Base-by-base conservation (phyloP, 64 coral and sea anemone species). In the Cladopsammia gracilis region DNA sequence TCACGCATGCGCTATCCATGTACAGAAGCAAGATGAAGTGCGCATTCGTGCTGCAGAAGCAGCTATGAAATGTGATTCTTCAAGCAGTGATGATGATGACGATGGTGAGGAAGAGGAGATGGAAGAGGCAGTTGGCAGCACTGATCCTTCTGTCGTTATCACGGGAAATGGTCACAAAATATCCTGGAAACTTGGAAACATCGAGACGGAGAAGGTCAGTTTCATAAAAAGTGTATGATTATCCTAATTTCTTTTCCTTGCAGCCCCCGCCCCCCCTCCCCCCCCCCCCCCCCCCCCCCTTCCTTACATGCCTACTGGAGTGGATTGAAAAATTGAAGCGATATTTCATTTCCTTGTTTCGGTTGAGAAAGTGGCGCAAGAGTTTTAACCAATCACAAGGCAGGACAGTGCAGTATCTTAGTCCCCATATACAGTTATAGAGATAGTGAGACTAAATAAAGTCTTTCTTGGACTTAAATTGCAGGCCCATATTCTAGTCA, bases 1-100 rank as follows among this genome's bases (percentile, higher is more conserved):
- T 10, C 12, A 86, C 45, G 56, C 46, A 16, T 93, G 91, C 75
- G 54, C 50, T 0, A 87, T 93, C 12, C 43, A 84, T 48, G 80
- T 68, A 44, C 26, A 84, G 80, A 50, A 15, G 25, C 13, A 19
- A 34, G 23, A 59, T 58, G 77, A 44, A 3, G 3, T 34, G 23
- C 54, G 10, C 7, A 20, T 6, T 14, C 26, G 46, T 62, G 58
- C 6, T 26, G 13, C 7, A 43, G 7, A 71, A 44, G 58, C 6
- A 58, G 25, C 34, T 24, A 50, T 7, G 13, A 22, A 16, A 6
- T 67, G 3, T 84, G 62, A 22, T 64, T 48, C 60, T 4, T 23
- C 43, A 50, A 64, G 44, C 5, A 56, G 47, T 26, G 57, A 80
- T 42, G 77, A 61, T 14, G 53, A 54, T 22, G 58, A 9, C 53